phyloP scores from a whole-genome alignment of 1,140 invertebrate genomes.

The Orussus abietinus region DNA sequence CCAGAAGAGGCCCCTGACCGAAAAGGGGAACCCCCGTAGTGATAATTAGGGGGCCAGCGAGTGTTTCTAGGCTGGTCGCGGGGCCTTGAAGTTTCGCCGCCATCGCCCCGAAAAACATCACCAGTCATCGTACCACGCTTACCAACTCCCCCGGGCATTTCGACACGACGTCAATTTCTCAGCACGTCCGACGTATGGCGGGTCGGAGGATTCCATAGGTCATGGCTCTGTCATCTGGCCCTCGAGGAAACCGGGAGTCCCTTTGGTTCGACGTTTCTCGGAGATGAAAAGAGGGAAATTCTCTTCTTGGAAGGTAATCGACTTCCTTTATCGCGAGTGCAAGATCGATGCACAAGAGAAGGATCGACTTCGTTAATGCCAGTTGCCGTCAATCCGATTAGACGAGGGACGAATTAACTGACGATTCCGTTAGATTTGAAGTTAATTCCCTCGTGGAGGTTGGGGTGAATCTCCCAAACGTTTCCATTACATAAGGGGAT shows the following conservation, averaged over 20 bases:
- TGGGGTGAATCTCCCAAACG: too few relatives aligned
- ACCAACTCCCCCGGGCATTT: not conserved
- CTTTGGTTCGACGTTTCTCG: too few relatives aligned
- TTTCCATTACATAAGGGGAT: too few relatives aligned
- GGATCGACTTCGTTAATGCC: too few relatives aligned
- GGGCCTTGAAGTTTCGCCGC: conserved; percentile 45
- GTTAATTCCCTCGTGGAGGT: too few relatives aligned
- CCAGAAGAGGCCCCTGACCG: conserved; percentile 29
- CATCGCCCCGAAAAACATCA: conserved; percentile 40
- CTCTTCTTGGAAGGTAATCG: too few relatives aligned
- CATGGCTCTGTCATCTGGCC: conserved; percentile 36
- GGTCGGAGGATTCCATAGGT: conserved; percentile 34
- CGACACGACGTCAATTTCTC: conserved; percentile 28
- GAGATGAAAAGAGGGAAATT: too few relatives aligned
- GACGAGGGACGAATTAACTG: too few relatives aligned
- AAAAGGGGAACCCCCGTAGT: conserved; percentile 41
- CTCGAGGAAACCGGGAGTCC: conserved; percentile 16
- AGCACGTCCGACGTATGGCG: conserved; percentile 24
- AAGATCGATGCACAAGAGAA: too few relatives aligned
- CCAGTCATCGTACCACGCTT: conserved; percentile 31
- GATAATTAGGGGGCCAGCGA: conserved; percentile 45
- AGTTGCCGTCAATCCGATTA: too few relatives aligned
- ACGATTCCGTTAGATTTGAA: too few relatives aligned
- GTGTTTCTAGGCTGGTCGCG: conserved; percentile 41
- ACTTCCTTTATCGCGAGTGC: too few relatives aligned